These are phyloP conservation scores for Parnassius apollo DNA, from an alignment of 2,888 invertebrate species.

Conservation along the genomic window DNA sequence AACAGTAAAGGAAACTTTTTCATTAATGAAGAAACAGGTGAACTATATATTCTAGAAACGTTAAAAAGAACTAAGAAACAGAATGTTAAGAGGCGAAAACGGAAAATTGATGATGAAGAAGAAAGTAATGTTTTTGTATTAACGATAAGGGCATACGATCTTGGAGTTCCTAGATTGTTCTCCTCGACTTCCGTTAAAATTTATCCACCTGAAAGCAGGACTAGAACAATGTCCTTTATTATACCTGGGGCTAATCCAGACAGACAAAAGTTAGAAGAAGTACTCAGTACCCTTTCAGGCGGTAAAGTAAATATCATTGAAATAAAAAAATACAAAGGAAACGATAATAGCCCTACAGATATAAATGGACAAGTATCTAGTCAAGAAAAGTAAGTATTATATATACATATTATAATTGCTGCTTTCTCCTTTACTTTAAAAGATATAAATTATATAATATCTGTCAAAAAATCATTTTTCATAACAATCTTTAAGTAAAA, in stretches of 20 bases:
- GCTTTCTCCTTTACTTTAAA: not conserved
- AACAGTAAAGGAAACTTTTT: slow-evolving; percentile 88
- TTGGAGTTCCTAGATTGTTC: slow-evolving; percentile 89
- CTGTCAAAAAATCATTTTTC: too few species aligned
- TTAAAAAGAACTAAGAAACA: slow-evolving; percentile 68
- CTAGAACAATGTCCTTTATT: slow-evolving; percentile 89
- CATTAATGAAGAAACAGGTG: slow-evolving; percentile 87
- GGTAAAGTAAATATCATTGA: slow-evolving; percentile 88
- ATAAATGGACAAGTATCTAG: slow-evolving; percentile 71
- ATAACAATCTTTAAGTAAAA: too few species aligned
- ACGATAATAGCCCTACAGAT: slow-evolving; percentile 79
- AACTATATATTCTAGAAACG: slow-evolving; percentile 83
- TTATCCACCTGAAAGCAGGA: slow-evolving; percentile 88
- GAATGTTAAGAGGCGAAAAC: slow-evolving; percentile 68
- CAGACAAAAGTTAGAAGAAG: slow-evolving; percentile 86
- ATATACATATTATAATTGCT: not conserved
- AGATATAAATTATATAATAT: too few species aligned
- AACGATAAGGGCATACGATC: slow-evolving; percentile 90
- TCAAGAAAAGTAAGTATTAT: slow-evolving; percentile 77
- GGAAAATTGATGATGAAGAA: slow-evolving; percentile 66
- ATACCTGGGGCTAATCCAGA: slow-evolving; percentile 90
- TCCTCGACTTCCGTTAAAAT: slow-evolving; percentile 88
- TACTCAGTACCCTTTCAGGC: slow-evolving; percentile 89
- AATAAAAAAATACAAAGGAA: slow-evolving; percentile 84
- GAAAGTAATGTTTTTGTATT: slow-evolving; percentile 83